Base-by-base conservation (phyloP, 2,888 invertebrate genomes). In the Rosalia funebris region DNA sequence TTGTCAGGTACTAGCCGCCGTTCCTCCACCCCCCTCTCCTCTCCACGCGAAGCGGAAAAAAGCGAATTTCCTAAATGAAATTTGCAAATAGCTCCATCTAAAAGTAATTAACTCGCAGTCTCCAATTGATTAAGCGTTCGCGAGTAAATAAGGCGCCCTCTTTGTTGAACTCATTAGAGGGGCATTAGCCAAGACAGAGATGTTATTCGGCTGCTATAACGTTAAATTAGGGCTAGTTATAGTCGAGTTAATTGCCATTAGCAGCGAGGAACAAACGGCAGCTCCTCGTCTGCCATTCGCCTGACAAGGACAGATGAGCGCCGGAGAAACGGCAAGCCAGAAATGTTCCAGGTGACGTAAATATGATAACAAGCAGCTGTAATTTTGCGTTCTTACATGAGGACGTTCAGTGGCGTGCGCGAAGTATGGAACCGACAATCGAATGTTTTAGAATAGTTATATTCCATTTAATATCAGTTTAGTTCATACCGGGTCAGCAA, bases 211-310 rank as follows among this genome's bases (percentile, higher is more conserved):
- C 47, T 57, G 65, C 62, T 59, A 68, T 68, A 64, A 66, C 61
- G 68, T 65, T 66, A 69, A 71, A 71, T 71, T 69, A 68, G 68
- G 71, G 66, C 65, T 63, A 69, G 68, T 71, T 69, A 66, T 69
- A 68, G 66, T 68, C 66, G 62, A 69, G 69, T 69, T 71, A 71
- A 71, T 71, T 71, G 69, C 69, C 66, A 68, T 69, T 65, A 63
- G 57, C 63, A 58, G 57, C 42, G 41, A 52, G 48, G 39, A 53
- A 42, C 53, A 31, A 37, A 53, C 53, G 53, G 19, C 34, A 45
- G 42, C 19, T 39, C 54, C 57, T 42, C 57, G 48, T 52, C 57
- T 44, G 46, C 60, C 63, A 67, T 65, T 63, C 67, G 60, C 59
- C 50, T 64, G 70, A 67, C 66, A 60, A 57, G 66, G 67, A 67